A percentile compares a stretch with the other conserved stretches of the same genome.
Evolutionary conservation across 2,113 vertebrate species (phyloP).

Genomic region (Prionailurus bengalensis): DNA sequence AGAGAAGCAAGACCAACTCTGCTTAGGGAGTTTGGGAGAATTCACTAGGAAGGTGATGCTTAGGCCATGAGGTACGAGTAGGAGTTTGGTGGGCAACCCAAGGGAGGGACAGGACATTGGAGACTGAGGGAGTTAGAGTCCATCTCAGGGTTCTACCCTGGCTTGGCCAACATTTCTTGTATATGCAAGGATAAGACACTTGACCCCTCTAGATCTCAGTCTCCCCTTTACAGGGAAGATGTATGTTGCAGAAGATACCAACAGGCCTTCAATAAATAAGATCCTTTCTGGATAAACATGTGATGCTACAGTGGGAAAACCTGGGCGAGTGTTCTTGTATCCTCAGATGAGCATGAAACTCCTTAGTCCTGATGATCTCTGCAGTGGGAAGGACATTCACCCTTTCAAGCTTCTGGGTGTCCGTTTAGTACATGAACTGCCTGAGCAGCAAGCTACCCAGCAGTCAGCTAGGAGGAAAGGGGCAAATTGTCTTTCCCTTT

Average conservation of each 20-base stretch:
- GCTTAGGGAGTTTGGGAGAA: not conserved
- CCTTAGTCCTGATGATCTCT: not conserved
- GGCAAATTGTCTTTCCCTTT: not conserved
- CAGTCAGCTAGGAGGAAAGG: not conserved
- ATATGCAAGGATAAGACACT: not conserved
- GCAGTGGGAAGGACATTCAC: not conserved
- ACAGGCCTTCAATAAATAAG: not conserved
- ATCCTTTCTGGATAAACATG: not conserved
- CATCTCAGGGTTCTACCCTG: not conserved
- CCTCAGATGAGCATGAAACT: not conserved
- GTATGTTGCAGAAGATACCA: not conserved
- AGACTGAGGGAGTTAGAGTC: not conserved
- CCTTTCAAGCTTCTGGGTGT: constrained; percentile 19
- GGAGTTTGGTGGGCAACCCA: not conserved
- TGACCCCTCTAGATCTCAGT: not conserved
- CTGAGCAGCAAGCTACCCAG: not conserved
- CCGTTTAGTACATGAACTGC: constrained; percentile 22
- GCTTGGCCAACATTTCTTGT: not conserved
- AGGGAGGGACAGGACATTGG: not conserved
- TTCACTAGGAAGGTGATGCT: not conserved
- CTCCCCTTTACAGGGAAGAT: not conserved
- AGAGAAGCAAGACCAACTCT: not conserved
- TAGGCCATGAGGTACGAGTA: not conserved
- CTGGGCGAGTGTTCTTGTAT: not conserved
- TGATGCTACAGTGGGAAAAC: not conserved